These are phyloP conservation scores for Parnassius smintheus DNA, from an alignment of 2,888 invertebrate species.

Conservation along the genomic window DNA sequence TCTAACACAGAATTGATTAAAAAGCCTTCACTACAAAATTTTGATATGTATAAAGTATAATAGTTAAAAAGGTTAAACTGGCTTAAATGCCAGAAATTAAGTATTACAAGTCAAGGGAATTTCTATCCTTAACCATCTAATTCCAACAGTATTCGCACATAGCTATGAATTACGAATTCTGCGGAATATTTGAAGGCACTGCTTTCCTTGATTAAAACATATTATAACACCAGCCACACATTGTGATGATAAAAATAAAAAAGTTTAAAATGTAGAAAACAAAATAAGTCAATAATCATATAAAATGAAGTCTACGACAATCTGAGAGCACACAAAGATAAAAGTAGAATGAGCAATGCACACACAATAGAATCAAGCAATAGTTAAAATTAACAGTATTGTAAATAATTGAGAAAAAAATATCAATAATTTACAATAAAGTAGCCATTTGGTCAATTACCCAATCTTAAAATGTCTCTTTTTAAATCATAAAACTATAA, in stretches of 20 bases:
- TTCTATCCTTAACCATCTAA: conserved; percentile 28
- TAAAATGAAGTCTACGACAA: conserved; percentile 15
- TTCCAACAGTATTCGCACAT: conserved; percentile 37
- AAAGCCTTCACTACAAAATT: conserved; percentile 27
- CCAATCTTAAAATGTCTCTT: conserved; percentile 29
- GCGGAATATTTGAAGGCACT: conserved; percentile 69
- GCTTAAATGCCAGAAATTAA: conserved; percentile 16
- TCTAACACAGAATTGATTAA: conserved; percentile 19
- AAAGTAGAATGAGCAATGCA: conserved; percentile 32
- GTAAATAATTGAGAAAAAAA: neutral
- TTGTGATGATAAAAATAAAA: conserved; percentile 43
- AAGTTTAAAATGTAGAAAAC: conserved; percentile 30
- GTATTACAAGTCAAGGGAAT: conserved; percentile 3
- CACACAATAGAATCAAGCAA: conserved; percentile 1
- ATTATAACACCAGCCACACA: conserved; percentile 34
- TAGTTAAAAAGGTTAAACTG: conserved; percentile 32
- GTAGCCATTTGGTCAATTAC: conserved; percentile 18
- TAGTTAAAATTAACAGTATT: neutral
- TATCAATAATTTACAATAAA: conserved; percentile 21
- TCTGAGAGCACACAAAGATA: conserved; percentile 34
- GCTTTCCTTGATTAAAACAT: conserved; percentile 52
- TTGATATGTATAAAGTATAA: conserved; percentile 42
- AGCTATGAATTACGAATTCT: conserved; percentile 47
- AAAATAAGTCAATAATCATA: conserved; percentile 1
- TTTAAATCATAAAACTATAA: conserved; percentile 46